Percentiles rank a stretch among this genome's conserved stretches.
Conservation (phyloP, 2,888 invertebrate genomes). For the Brachylomia viminalis region DNA sequence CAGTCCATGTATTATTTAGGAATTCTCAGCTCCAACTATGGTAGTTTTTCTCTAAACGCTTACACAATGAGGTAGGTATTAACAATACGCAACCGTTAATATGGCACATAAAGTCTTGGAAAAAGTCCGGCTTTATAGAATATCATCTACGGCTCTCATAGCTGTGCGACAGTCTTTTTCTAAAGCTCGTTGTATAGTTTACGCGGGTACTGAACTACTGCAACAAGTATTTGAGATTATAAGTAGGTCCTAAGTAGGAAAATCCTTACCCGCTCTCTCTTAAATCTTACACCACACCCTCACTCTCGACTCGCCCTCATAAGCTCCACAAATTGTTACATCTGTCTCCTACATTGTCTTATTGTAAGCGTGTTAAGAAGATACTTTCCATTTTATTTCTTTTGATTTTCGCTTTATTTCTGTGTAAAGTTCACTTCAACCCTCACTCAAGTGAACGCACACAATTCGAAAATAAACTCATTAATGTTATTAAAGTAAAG, state of each 20-base stretch:
- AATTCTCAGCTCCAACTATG: too few relatives aligned
- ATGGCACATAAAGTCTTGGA: too few relatives aligned
- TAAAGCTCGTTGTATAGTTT: too few relatives aligned
- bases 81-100: too few relatives aligned
- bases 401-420: slow-evolving; percentile 29
- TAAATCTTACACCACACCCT: neutral
- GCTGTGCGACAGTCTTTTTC: too few relatives aligned
- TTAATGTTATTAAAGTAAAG: neutral
- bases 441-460: neutral
- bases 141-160: too few relatives aligned
- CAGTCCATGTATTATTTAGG: too few relatives aligned
- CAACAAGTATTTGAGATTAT: too few relatives aligned
- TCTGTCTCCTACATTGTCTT: slow-evolving; percentile 55
- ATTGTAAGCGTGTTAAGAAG: slow-evolving; percentile 41
- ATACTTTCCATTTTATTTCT: slow-evolving; percentile 22
- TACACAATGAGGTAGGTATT: too few relatives aligned
- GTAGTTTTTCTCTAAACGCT: too few relatives aligned
- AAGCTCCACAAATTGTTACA: slow-evolving; percentile 55
- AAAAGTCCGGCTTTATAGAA: too few relatives aligned
- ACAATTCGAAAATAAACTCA: neutral
- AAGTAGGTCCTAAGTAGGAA: neutral
- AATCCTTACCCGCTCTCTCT: neutral
- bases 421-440: neutral
- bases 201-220: too few relatives aligned
- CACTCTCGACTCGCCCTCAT: slow-evolving; percentile 22